Percentiles rank a stretch among this genome's conserved stretches.
These are phyloP conservation scores for Tokudaia tokunoshimensis DNA, from an alignment of 2,797 vertebrate species.

Conservation along the genomic window DNA sequence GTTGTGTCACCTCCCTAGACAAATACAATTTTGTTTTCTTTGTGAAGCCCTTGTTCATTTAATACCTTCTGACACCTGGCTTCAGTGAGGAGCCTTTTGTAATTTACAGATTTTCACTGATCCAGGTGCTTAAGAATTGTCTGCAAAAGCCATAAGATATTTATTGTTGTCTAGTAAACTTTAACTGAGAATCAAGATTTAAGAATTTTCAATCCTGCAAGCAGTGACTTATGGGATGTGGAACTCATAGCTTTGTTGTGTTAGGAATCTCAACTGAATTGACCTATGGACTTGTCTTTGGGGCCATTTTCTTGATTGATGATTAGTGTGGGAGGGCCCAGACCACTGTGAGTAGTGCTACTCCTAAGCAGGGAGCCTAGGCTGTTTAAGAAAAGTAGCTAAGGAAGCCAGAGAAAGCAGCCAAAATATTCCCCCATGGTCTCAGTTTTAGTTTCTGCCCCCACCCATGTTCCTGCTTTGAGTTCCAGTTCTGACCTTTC, in stretches of 20 bases:
- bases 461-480: neutral
- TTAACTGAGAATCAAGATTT: slow-evolving; percentile 30
- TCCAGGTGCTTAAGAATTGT: slow-evolving; percentile 1
- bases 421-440: neutral
- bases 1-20: neutral
- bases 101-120: slow-evolving; percentile 48
- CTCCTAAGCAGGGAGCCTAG: no score
- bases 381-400: neutral
- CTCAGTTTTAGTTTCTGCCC: neutral
- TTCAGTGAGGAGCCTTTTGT: slow-evolving; percentile 14
- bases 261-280: neutral
- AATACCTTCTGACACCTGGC: slow-evolving; percentile 43
- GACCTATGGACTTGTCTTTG: neutral
- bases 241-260: neutral
- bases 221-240: neutral
- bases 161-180: slow-evolving; percentile 20
- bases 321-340: neutral
- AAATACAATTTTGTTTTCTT: slow-evolving; percentile 31
- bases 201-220: slow-evolving; percentile 43
- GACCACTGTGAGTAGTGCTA: neutral
- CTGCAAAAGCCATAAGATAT: neutral
- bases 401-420: neutral
- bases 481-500: neutral
- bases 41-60: slow-evolving; percentile 48
- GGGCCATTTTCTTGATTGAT: neutral